Base-by-base conservation (phyloP, 92 coral and sea anemone genomes). In the Palythoa grandiflora region DNA sequence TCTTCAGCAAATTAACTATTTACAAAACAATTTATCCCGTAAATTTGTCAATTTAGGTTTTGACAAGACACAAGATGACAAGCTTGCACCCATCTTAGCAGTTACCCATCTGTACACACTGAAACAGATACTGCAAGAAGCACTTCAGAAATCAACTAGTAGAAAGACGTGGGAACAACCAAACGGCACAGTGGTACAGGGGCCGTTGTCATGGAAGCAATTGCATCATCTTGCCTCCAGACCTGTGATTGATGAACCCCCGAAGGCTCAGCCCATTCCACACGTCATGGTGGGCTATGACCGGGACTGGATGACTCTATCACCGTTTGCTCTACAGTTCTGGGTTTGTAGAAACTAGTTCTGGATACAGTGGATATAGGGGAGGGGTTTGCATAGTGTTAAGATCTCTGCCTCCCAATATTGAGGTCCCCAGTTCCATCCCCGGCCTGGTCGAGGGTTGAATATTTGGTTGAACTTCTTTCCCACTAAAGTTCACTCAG, bases 131-230 rank as follows among this genome's bases (percentile, higher is more conserved):
- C 91, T 97, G 51, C 99, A 97, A 84, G 97, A 95, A 85, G 98
- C 99, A 16, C 92, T 97, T 19, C 99, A 97, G 84, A 97, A 91
- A 77, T 96, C 99, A 12, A 97, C 98, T 38, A 96, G 98, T 63
- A 89, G 98, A 74, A 97, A 97, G 85, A 97, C 99, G 9, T 97
- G 99, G 99, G 99, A 97, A 53, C 99, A 97, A 61, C 98, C 98
- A 3, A 93, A 95, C 61, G 98, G 98, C 7, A 95, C 99, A 17
- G 91, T 92, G 75, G 98, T 97, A 15, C 99, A 97, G 72, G 99
- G 99, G 2, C 99, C 99, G 14, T 84, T 97, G 90, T 97, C 99
- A 21, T 94, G 98, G 98, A 95, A 94, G 80, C 98, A 97, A 88
- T 91, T 95, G 38, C 95, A 96, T 63, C 98, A 94, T 63, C 80